Evolutionary conservation across 2,888 invertebrate genomes (phyloP), one percentile per base, ranked within the genome.

Genomic region (Drosophila antonietae): DNA sequence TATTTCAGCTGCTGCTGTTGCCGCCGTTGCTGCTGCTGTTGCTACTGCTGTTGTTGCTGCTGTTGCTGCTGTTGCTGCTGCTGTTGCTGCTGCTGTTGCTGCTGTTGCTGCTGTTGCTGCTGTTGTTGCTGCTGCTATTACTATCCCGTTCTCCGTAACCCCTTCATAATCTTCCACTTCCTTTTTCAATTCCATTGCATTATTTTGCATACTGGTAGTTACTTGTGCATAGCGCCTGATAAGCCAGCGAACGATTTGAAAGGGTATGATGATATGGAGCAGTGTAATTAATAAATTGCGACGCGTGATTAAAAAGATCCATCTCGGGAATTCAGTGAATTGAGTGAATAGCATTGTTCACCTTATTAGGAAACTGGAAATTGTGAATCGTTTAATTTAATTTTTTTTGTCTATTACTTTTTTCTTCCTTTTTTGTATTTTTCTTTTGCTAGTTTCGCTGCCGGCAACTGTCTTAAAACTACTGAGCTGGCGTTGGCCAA

Each of bases 211-310:
- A 44, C 12, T 46, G 20, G 52, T 68, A 60, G 83, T 86, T 71
- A 86, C 56, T 74, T 80, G 69, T 44, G 62, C 44, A 68, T 80
- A 83, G 58, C 75, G 76, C 37, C 83, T 75, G 69, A 80, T 60
- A 18, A 89, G 73, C 90, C 91, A 90, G 43, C 84, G 90, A 72
- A 91, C 71, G 68, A 89, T 43, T 67, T 88, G 82, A 78, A 80
- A 81, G 33, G 79, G 73, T 73, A 90, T 71, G 43, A 90, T 70
- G 44, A 91, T 61, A 20, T 74, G 80, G 28, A 81, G 67, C 39
- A 88, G 71, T 28, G 53, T 55, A 51, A 57, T 31, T n/a, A 83
- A 60, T 5, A 28, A 28, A 57, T 68, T 73, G 33, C 62, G 75
- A 31, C 71, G 68, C n/a, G 73, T 53, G 68, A 74, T 68, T 58